phyloP scores from a whole-genome alignment of 2,113 vertebrate genomes.

The Tylochromis polylepis region DNA sequence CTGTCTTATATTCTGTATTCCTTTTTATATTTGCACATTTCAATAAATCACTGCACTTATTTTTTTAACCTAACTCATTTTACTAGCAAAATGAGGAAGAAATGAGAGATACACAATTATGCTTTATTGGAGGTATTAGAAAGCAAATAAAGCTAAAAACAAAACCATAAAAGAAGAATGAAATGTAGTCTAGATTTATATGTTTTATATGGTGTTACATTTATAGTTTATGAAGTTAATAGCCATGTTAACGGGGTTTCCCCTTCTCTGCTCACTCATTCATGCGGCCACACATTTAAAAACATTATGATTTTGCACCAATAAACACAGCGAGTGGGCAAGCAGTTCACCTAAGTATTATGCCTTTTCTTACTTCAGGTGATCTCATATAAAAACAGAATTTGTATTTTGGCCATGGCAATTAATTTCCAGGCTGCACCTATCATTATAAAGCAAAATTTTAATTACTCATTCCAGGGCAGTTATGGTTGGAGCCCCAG shows the following conservation, averaged over 20 bases:
- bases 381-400: conserved; percentile 27
- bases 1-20: not conserved
- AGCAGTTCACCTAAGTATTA: not conserved
- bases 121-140: not conserved
- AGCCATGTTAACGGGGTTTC: not conserved
- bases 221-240: conserved; percentile 6
- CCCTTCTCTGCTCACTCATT: not conserved
- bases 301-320: not conserved
- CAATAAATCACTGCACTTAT: no score
- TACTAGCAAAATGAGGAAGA: not conserved
- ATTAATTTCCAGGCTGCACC: conserved; percentile 65
- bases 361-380: not conserved
- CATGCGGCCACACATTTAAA: not conserved
- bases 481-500: conserved; percentile 52
- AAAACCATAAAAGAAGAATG: not conserved
- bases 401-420: conserved; percentile 29
- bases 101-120: not conserved
- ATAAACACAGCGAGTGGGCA: not conserved
- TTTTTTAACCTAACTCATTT: no score
- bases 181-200: not conserved
- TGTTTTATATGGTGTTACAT: not conserved
- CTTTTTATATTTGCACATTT: not conserved
- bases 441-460: conserved; percentile 66
- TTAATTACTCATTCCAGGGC: conserved; percentile 71
- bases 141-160: not conserved